Evolutionary conservation across 2,113 vertebrate species (phyloP), one percentile per base, ranked within the genome.

Genomic region (Noturus placidus): DNA sequence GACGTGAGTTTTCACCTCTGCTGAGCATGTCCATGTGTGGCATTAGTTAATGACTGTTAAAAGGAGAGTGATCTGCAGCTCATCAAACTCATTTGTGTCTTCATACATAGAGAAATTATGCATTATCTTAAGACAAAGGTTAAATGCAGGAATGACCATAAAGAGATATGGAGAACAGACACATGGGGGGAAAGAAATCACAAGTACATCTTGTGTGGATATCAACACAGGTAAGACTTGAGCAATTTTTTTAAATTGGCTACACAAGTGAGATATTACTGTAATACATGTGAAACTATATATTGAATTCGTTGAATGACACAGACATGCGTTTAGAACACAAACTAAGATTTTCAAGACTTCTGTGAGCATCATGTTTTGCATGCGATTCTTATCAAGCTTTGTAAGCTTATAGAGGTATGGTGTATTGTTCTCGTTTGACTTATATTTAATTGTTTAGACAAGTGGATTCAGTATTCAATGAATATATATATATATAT

Each of bases 1-100:
- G 52, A 87, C 25, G 61, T n/a, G 57, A 52, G 38, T 63, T 59
- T n/a, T 78, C 61, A 57, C 61, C 87, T 85, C 63, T 84, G 82
- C 85, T 74, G 30, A 80, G 59, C 78, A 82, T 46, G 52, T 83
- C 14, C n/a, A 38, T 65, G 30, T 65, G 88, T 89, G 89, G 57
- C 80, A 88, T 89, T 91, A 92, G 89, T 91, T 89, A 86, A 88
- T 1, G 82, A 87, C 89, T 89, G 91, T 90, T 89, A 92, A 76
- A 84, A 83, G 77, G 87, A 92, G 89, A 92, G 92, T 92, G 91
- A 93, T 87, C 81, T n/a, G 85, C 90, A 92, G 88, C 85, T 89
- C 84, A 93, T 93, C 93, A 94, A 94, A 92, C 93, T 94, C 82
- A 92, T 94, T 91, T 94, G 91, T 89, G 89, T 92, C 90, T 94